A percentile compares a stretch with the other conserved stretches of the same genome.
These are phyloP conservation scores for Piscicola geometra DNA, from an alignment of 2,888 invertebrate species.

Conservation along the genomic window DNA sequence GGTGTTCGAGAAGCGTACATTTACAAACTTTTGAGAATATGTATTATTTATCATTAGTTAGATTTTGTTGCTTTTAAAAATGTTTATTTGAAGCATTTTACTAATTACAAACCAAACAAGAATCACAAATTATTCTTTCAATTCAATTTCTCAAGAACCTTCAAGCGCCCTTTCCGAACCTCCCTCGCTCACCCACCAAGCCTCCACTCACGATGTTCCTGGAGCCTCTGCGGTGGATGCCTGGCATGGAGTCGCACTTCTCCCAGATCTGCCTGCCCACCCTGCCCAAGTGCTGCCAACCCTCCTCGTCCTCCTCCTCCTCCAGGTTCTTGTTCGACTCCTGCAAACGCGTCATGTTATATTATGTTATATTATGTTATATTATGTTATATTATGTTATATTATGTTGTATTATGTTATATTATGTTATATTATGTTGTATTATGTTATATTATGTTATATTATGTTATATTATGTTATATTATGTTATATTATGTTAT, in stretches of 20 bases:
- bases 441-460: slow-evolving; percentile 25
- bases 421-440: slow-evolving; percentile 22
- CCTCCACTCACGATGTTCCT: slow-evolving; percentile 15
- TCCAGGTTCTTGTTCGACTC: slow-evolving; percentile 32
- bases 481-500: too few species aligned
- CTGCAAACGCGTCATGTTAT: too few species aligned
- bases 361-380: slow-evolving; percentile 24
- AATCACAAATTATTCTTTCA: too few species aligned
- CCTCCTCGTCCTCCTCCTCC: slow-evolving; percentile 29
- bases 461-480: too few species aligned
- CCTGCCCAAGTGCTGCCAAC: background rate
- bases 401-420: slow-evolving; percentile 22
- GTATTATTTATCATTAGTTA: too few species aligned
- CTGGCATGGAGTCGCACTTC: slow-evolving; percentile 27
- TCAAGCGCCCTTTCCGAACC: background rate
- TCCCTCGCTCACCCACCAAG: too few species aligned
- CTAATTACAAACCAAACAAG: too few species aligned
- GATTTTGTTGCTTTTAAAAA: too few species aligned
- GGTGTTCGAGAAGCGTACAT: too few species aligned
- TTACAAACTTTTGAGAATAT: too few species aligned
- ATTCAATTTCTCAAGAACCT: too few species aligned
- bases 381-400: slow-evolving; percentile 24
- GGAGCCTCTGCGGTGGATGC: slow-evolving; percentile 16
- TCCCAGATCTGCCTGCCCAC: slow-evolving; percentile 28
- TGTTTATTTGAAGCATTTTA: too few species aligned